Conservation (phyloP, 2,113 vertebrate species). For the Pachyramphus minor region DNA sequence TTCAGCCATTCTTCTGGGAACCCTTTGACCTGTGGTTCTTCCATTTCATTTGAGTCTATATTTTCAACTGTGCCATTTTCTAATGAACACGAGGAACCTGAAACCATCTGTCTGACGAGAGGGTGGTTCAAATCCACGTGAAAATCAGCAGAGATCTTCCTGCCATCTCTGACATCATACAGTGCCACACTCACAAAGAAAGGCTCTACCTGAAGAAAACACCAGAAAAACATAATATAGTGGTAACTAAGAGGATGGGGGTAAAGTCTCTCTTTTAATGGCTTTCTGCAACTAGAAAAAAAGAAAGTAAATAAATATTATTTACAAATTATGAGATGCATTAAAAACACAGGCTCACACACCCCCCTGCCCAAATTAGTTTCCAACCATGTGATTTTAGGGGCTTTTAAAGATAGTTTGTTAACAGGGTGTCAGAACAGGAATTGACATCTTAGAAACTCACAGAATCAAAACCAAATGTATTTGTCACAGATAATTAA, state of each 20-base stretch:
- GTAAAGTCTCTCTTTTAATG: background rate
- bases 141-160: slow-evolving; percentile 96
- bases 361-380: background rate
- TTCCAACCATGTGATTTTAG: background rate
- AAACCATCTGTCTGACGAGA: slow-evolving; percentile 87
- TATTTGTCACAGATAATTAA: background rate
- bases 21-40: slow-evolving; percentile 79
- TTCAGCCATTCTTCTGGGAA: slow-evolving; percentile 90
- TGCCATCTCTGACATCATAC: slow-evolving; percentile 85
- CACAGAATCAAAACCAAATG: background rate
- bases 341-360: background rate
- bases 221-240: background rate
- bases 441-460: background rate
- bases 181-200: slow-evolving; percentile 91
- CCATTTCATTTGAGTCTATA: slow-evolving; percentile 73
- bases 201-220: slow-evolving; percentile 85
- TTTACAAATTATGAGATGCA: background rate
- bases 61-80: slow-evolving; percentile 81
- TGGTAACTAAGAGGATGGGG: background rate
- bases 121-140: slow-evolving; percentile 92
- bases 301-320: background rate
- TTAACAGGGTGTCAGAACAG: background rate
- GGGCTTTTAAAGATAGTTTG: background rate
- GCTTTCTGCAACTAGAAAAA: background rate
- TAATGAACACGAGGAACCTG: slow-evolving; percentile 40